These are phyloP conservation scores for Bryconaethiops microstoma DNA, from an alignment of 2,797 vertebrate species.

Conservation along the genomic window DNA sequence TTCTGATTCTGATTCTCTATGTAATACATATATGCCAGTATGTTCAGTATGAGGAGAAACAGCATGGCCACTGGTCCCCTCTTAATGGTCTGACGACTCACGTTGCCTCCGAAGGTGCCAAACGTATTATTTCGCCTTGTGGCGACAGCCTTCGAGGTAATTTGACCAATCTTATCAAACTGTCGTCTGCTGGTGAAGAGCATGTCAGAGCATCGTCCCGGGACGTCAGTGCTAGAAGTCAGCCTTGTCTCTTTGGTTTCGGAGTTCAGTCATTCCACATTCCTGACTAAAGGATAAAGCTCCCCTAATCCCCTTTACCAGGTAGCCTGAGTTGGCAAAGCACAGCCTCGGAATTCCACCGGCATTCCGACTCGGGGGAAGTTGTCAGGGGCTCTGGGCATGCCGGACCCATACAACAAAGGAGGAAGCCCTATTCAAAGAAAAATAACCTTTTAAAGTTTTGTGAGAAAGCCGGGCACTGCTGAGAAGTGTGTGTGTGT, in stretches of 20 bases:
- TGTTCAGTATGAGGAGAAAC: conserved; percentile 19
- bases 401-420: conserved; percentile 74
- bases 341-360: conserved; percentile 82
- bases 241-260: conserved; percentile 75
- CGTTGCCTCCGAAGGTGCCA: conserved; percentile 48
- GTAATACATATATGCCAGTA: neutral
- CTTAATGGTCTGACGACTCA: conserved; percentile 45
- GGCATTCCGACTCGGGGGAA: conserved; percentile 84
- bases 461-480: conserved; percentile 75
- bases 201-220: conserved; percentile 63
- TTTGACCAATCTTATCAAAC: conserved; percentile 52
- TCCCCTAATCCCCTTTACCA: conserved; percentile 87
- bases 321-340: conserved; percentile 80
- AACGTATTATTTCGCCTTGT: conserved; percentile 27
- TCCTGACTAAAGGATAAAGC: conserved; percentile 87
- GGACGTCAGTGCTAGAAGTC: conserved; percentile 69
- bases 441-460: conserved; percentile 76
- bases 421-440: conserved; percentile 72
- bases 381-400: conserved; percentile 78
- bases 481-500: conserved; percentile 56
- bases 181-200: conserved; percentile 45
- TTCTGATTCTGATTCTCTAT: neutral
- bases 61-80: conserved; percentile 18
- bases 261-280: conserved; percentile 85
- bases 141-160: conserved; percentile 39